These are phyloP conservation scores for Spinibarbus caldwelli DNA, from an alignment of 2,797 vertebrate species.

Conservation along the genomic window DNA sequence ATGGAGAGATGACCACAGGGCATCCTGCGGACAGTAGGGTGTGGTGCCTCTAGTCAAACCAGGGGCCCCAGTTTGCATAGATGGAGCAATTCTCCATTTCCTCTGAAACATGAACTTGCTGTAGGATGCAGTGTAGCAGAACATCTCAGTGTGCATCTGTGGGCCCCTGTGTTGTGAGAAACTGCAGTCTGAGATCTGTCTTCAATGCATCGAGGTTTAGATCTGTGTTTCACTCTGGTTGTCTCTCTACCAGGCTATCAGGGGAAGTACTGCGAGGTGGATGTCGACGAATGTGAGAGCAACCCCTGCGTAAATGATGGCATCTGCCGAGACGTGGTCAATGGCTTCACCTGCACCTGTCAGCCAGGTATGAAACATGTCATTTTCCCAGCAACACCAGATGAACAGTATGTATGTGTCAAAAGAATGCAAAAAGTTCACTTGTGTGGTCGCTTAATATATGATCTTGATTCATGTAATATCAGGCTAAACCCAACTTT, in stretches of 20 bases:
- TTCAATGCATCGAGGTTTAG: slow-evolving; percentile 31
- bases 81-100: slow-evolving; percentile 54
- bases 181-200: background rate
- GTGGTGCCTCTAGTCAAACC: slow-evolving; percentile 62
- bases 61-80: slow-evolving; percentile 56
- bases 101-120: slow-evolving; percentile 38
- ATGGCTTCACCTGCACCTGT: slow-evolving; percentile 91
- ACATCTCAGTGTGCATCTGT: slow-evolving; percentile 8
- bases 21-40: slow-evolving; percentile 64
- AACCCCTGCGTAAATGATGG: slow-evolving; percentile 94
- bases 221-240: slow-evolving; percentile 27
- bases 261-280: slow-evolving; percentile 89
- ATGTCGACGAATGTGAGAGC: slow-evolving; percentile 92
- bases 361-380: slow-evolving; percentile 81
- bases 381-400: slow-evolving; percentile 29
- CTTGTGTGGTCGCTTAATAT: slow-evolving; percentile 43
- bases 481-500: slow-evolving; percentile 56
- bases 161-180: slow-evolving; percentile 37
- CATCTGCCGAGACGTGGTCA: slow-evolving; percentile 89
- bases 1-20: slow-evolving; percentile 57
- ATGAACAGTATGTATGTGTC: slow-evolving; percentile 22
- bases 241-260: slow-evolving; percentile 81
- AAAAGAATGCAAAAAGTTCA: slow-evolving; percentile 10
- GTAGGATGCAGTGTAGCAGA: slow-evolving; percentile 26
- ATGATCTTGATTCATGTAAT: slow-evolving; percentile 58